Conservation (phyloP, 1,140 invertebrate genomes). For the Lepidurus arcticus region DNA sequence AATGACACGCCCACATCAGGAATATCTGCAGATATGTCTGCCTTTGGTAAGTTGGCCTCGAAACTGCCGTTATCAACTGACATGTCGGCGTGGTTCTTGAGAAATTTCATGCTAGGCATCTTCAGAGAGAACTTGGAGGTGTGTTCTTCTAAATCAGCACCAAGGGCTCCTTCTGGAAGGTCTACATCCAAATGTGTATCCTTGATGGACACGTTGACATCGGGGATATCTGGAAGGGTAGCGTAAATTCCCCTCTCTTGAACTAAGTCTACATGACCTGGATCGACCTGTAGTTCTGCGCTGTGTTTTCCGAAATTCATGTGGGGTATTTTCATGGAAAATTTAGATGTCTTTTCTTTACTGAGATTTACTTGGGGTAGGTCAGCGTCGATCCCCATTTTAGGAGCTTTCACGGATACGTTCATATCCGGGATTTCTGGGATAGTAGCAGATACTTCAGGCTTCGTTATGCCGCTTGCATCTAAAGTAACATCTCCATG, state of each 20-base stretch:
- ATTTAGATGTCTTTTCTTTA: constrained; percentile 24
- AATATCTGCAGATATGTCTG: no score
- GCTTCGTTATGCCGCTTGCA: background rate
- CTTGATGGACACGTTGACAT: background rate
- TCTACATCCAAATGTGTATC: background rate
- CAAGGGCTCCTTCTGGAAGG: constrained; percentile 4
- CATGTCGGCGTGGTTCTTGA: background rate
- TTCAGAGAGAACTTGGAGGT: constrained; percentile 14
- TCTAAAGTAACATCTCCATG: background rate
- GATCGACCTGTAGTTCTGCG: background rate
- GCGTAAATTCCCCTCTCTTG: background rate
- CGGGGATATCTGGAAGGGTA: background rate
- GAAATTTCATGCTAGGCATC: constrained; percentile 7
- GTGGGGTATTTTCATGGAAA: constrained; percentile 16
- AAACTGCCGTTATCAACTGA: background rate
- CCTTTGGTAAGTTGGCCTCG: no score
- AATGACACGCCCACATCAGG: background rate
- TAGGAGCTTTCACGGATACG: background rate
- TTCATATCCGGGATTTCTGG: background rate
- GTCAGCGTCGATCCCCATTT: background rate
- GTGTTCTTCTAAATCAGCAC: background rate
- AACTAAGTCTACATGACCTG: background rate
- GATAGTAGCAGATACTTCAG: background rate
- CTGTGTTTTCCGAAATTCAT: constrained; percentile 27
- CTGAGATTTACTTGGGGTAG: constrained; percentile 22